phyloP scores from a whole-genome alignment of 2,797 vertebrate species.

The Dicrostonyx torquatus region DNA sequence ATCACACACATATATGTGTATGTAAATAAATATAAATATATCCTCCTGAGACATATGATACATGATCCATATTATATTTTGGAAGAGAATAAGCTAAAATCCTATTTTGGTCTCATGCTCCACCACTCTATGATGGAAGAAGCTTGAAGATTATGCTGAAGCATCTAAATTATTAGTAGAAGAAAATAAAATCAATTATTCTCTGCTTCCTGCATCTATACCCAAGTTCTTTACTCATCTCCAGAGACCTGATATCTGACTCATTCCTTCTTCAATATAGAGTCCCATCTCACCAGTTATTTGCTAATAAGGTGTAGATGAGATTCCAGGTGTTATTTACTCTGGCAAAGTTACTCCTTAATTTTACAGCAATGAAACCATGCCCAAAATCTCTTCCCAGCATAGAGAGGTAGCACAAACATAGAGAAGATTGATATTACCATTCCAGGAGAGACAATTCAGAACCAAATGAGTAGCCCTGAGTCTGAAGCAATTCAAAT shows the following conservation, averaged over 20 bases:
- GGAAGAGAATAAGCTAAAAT: not conserved
- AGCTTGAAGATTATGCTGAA: not conserved
- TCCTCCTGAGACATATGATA: not conserved
- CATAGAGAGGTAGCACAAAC: no score
- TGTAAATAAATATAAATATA: no score
- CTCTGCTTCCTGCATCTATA: not conserved
- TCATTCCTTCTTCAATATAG: not conserved
- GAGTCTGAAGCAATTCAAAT: not conserved
- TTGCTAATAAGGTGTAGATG: not conserved
- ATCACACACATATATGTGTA: no score
- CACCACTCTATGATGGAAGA: no score
- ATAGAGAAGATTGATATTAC: not conserved
- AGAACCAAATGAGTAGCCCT: not conserved
- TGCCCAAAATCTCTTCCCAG: accelerated
- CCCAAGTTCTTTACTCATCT: not conserved
- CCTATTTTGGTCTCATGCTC: not conserved
- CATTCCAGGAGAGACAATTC: not conserved
- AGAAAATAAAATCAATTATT: not conserved
- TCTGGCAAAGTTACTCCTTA: not conserved
- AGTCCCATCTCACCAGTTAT: no score
- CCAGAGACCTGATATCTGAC: not conserved
- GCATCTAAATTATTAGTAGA: not conserved
- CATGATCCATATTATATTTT: not conserved
- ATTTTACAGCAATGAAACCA: not conserved
- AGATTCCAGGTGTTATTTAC: not conserved